A percentile compares a stretch with the other conserved stretches of the same genome.
Conservation (phyloP, 2,888 invertebrate genomes). For the Tiliacea citrago region DNA sequence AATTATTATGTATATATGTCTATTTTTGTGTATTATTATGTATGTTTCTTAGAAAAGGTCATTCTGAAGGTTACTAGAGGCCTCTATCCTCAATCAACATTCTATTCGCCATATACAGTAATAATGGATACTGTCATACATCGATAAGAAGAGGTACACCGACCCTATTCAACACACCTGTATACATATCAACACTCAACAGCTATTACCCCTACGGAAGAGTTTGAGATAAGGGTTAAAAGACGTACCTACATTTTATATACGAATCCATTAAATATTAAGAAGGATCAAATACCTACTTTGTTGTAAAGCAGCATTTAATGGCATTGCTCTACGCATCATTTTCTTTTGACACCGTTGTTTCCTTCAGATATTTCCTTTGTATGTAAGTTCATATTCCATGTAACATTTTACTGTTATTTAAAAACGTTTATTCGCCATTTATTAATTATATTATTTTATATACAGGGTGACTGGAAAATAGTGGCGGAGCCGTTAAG, state of each 20-base stretch:
- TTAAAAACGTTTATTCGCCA: too few relatives aligned
- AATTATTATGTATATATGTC: slow-evolving; percentile 26
- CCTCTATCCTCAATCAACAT: slow-evolving; percentile 17
- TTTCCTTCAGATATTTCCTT: neutral
- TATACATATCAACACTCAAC: slow-evolving; percentile 13
- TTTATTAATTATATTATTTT: too few relatives aligned
- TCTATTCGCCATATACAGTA: neutral
- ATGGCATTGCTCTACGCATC: slow-evolving; percentile 4
- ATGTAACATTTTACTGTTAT: slow-evolving; percentile 2
- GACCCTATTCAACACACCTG: slow-evolving; percentile 21
- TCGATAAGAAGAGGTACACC: slow-evolving; percentile 6
- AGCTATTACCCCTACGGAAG: neutral
- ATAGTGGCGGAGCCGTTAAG: too few relatives aligned
- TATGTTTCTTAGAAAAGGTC: slow-evolving; percentile 11
- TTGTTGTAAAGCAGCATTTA: slow-evolving; percentile 33
- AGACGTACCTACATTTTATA: slow-evolving; percentile 24
- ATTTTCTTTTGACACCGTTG: neutral
- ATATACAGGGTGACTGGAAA: too few relatives aligned
- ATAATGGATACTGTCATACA: slow-evolving; percentile 21
- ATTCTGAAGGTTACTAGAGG: slow-evolving; percentile 1
- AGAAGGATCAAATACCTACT: slow-evolving; percentile 27
- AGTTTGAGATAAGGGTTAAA: slow-evolving; percentile 16
- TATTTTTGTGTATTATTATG: neutral
- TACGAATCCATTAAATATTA: slow-evolving; percentile 45
- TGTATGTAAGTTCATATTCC: neutral